A percentile compares a stretch with the other conserved stretches of the same genome.
phyloP scores from a whole-genome alignment of 1,140 invertebrate species.

The Bombus balteatus region DNA sequence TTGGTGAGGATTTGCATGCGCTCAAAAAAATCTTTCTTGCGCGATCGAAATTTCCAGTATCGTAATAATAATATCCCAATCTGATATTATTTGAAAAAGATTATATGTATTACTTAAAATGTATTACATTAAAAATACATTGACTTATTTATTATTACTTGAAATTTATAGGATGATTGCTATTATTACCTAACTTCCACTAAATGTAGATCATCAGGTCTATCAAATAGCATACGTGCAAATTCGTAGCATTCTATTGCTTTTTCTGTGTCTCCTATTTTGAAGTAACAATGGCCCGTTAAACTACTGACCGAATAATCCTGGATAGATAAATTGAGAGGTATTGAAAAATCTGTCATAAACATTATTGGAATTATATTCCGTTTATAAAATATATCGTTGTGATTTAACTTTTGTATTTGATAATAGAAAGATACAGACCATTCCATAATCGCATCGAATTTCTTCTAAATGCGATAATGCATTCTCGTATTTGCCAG shows the following conservation, averaged over 20 bases:
- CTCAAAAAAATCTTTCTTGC: conserved; percentile 68
- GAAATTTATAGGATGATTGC: not conserved
- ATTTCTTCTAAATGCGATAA: conserved; percentile 64
- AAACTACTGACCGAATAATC: conserved; percentile 68
- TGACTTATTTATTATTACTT: not conserved
- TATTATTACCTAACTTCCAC: conserved; percentile 62
- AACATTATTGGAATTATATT: not conserved
- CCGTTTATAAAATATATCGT: not conserved
- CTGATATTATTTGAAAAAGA: conserved; percentile 43
- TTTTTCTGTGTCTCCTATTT: conserved; percentile 52
- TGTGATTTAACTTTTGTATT: not conserved
- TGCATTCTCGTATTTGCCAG: conserved; percentile 59
- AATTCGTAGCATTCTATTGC: conserved; percentile 66
- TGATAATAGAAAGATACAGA: conserved; percentile 17
- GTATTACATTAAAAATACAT: not conserved
- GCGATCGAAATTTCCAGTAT: conserved; percentile 57
- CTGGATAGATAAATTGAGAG: conserved; percentile 35
- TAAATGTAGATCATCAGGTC: conserved; percentile 67
- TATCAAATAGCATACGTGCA: conserved; percentile 62
- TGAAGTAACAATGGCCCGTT: conserved; percentile 66
- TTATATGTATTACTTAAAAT: not conserved
- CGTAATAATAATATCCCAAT: conserved; percentile 66
- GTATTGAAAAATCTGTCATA: not conserved
- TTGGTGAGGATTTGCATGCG: conserved; percentile 64
- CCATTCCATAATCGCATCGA: conserved; percentile 63